Conservation (phyloP, 2,113 vertebrate species). For the Hyperoodon ampullatus region DNA sequence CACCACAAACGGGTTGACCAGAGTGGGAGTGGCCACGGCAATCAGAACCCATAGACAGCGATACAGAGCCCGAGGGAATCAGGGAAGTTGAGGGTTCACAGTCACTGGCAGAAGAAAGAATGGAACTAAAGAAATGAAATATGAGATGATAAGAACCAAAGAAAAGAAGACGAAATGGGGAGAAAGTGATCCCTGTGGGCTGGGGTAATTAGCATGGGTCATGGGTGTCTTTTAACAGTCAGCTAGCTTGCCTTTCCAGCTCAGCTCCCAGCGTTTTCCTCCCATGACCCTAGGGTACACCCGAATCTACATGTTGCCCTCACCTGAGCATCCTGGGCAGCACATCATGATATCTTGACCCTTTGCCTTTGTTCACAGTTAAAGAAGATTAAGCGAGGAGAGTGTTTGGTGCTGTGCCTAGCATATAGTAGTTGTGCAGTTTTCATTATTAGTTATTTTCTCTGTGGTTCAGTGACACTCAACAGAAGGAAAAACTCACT, state of each 20-base stretch:
- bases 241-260: conserved; percentile 32
- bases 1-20: background rate
- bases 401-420: background rate
- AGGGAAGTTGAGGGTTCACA: conserved; percentile 20
- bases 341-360: background rate
- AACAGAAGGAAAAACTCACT: background rate
- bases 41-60: background rate
- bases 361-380: background rate
- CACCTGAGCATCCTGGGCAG: background rate
- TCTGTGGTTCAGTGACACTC: background rate
- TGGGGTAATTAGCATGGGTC: conserved; percentile 68
- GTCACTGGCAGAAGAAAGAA: conserved; percentile 58
- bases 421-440: background rate
- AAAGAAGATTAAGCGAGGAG: background rate
- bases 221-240: conserved; percentile 7
- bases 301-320: background rate
- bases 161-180: conserved; percentile 42
- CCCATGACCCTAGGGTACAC: background rate
- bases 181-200: conserved; percentile 50
- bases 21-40: background rate
- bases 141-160: conserved; percentile 63
- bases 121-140: conserved; percentile 67
- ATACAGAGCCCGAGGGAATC: conserved; percentile 32
- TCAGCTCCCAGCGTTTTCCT: background rate
- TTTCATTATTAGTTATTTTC: background rate